These are phyloP conservation scores for Platorchestia sp. DNA, from an alignment of 1,140 invertebrate species.

Conservation along the genomic window DNA sequence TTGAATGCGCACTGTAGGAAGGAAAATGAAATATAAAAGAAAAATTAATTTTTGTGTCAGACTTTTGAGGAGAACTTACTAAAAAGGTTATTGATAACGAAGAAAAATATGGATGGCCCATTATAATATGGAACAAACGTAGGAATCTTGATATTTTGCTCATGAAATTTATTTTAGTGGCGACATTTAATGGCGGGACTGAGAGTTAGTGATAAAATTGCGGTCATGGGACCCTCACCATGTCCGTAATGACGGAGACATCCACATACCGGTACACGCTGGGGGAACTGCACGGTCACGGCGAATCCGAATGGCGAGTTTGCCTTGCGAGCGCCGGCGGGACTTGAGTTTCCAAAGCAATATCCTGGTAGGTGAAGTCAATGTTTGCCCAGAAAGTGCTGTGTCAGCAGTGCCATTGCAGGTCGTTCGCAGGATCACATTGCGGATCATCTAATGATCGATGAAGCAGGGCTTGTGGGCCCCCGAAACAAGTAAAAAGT, in stretches of 20 bases:
- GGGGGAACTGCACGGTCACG: background rate
- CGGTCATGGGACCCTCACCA: too few species aligned
- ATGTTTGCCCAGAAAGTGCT: conserved; percentile 49
- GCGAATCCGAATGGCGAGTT: conserved; percentile 7
- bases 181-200: too few species aligned
- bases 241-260: background rate
- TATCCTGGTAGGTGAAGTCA: conserved; percentile 23
- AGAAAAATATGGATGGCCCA: too few species aligned
- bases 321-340: background rate
- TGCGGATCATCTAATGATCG: conserved; percentile 47
- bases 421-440: conserved; percentile 27
- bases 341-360: conserved; percentile 27
- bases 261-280: background rate
- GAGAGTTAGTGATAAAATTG: too few species aligned
- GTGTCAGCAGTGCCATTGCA: conserved; percentile 54
- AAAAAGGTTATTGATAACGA: too few species aligned
- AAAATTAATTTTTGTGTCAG: too few species aligned
- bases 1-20: too few species aligned
- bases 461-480: background rate
- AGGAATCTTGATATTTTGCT: too few species aligned
- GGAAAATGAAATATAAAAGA: too few species aligned
- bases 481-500: background rate
- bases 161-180: too few species aligned
- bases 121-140: too few species aligned
- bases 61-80: too few species aligned